Conservation (phyloP, 1,140 invertebrate genomes). For the Brachionus plicatilis region DNA sequence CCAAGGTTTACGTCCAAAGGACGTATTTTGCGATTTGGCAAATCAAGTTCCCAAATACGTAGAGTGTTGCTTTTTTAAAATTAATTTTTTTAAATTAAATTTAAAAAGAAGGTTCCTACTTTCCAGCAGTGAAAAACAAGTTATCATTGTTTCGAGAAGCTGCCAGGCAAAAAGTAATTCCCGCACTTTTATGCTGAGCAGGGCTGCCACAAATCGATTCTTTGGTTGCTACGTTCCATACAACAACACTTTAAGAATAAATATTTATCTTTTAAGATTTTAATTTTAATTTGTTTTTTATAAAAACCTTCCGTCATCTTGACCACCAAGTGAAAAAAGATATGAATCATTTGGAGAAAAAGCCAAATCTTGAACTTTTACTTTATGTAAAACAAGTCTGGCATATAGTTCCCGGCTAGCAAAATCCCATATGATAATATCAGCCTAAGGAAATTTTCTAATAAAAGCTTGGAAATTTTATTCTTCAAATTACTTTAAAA, state of each 20-base stretch:
- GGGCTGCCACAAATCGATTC: slow-evolving; percentile 56
- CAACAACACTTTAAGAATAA: slow-evolving; percentile 49
- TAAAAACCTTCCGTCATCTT: slow-evolving; percentile 66
- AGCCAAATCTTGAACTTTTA: slow-evolving; percentile 70
- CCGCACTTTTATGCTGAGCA: slow-evolving; percentile 55
- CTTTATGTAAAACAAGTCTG: slow-evolving; percentile 75
- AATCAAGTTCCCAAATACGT: slow-evolving; percentile 70
- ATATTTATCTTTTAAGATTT: not conserved
- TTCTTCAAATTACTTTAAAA: slow-evolving; percentile 64
- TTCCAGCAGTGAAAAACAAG: slow-evolving; percentile 56
- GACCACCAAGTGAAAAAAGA: slow-evolving; percentile 76
- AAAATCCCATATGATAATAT: slow-evolving; percentile 80
- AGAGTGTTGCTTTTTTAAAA: slow-evolving; percentile 62
- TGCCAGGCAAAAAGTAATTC: slow-evolving; percentile 51
- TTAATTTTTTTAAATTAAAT: not conserved
- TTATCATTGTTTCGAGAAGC: slow-evolving; percentile 51
- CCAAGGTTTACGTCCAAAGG: slow-evolving; percentile 64
- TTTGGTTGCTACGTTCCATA: slow-evolving; percentile 53
- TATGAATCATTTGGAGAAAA: slow-evolving; percentile 75
- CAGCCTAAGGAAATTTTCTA: slow-evolving; percentile 58
- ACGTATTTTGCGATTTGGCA: slow-evolving; percentile 64
- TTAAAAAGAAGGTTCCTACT: slow-evolving; percentile 46
- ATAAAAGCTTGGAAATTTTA: not conserved
- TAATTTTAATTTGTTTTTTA: not conserved
- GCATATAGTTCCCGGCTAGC: slow-evolving; percentile 60